Evolutionary conservation across 2,113 vertebrate species (phyloP), one percentile per base, ranked within the genome.

Genomic region (Lagenorhynchus albirostris): DNA sequence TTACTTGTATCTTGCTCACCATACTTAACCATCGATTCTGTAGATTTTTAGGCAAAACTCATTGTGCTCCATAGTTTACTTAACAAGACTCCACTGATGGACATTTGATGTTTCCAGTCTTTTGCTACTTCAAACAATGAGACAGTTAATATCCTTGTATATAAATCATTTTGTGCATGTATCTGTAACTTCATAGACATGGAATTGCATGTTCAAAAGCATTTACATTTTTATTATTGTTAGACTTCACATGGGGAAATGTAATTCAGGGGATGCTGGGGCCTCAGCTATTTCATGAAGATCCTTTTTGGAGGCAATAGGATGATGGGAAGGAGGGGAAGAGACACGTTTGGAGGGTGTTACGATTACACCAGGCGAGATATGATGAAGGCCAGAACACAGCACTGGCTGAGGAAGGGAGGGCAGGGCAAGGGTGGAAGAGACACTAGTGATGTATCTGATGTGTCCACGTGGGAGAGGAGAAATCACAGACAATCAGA

Each of bases 221-320:
- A 81, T 96, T 94, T 92, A 33, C 26, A 13, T 84, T 55, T 95
- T 76, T 80, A 44, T 68, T 65, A 38, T n/a, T 36, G 82, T 33
- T n/a, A 60, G 47, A 76, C 38, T 86, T 60, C 67, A 84, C 21
- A 25, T 29, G 55, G 47, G 77, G 36, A 38, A 80, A 65, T 71
- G 55, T 77, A 85, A 62, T 14, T 23, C 18, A 76, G 21, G 36
- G 23, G 65, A 67, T 80, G 7, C 67, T 65, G 36, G 55, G 68
- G 17, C 8, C 76, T 60, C 38, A 29, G n/a, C 67, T 87, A 82
- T 90, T 97, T 96, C 67, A 89, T 70, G 84, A 87, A 90, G 41
- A 4, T 41, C 11, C 21, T 3, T 96, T 95, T 95, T 81, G 84
- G 62, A 95, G 74, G 88, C 36, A 63, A 23, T 20, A 53, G 25